phyloP scores from a whole-genome alignment of 2,888 invertebrate genomes.

The Drosophila meridionalis region DNA sequence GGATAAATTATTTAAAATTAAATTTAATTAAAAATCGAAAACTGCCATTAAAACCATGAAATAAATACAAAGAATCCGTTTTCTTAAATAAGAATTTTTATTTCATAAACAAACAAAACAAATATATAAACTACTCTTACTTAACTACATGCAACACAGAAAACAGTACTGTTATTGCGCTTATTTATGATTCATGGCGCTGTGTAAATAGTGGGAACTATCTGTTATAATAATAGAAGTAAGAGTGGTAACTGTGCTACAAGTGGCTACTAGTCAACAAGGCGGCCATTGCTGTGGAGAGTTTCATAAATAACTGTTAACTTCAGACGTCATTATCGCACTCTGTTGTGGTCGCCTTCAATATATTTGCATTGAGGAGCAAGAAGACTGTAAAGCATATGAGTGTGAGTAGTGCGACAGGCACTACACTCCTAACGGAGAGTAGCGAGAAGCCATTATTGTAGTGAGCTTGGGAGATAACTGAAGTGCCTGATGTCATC shows the following conservation, averaged over 20 bases:
- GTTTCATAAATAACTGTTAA: background rate
- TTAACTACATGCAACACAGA: background rate
- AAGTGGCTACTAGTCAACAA: background rate
- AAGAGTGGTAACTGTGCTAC: background rate
- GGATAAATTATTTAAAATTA: constrained; percentile 40
- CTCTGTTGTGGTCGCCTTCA: background rate
- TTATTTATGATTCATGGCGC: background rate
- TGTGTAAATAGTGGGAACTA: background rate
- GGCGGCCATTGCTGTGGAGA: background rate
- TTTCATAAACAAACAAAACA: background rate
- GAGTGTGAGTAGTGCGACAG: background rate
- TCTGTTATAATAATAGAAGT: background rate
- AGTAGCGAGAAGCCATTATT: background rate
- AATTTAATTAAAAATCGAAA: constrained; percentile 42
- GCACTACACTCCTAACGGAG: background rate
- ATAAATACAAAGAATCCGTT: background rate
- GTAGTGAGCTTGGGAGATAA: background rate
- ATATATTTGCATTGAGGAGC: background rate
- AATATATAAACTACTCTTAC: background rate
- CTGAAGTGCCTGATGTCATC: background rate
- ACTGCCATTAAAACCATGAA: background rate
- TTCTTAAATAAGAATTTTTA: background rate
- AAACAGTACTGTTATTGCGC: background rate
- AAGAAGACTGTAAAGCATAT: background rate
- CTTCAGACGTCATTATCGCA: background rate